Percentiles rank a stretch among this genome's conserved stretches.
phyloP scores from a whole-genome alignment of 1,140 invertebrate species.

The Pseudachorutes palmiensis region DNA sequence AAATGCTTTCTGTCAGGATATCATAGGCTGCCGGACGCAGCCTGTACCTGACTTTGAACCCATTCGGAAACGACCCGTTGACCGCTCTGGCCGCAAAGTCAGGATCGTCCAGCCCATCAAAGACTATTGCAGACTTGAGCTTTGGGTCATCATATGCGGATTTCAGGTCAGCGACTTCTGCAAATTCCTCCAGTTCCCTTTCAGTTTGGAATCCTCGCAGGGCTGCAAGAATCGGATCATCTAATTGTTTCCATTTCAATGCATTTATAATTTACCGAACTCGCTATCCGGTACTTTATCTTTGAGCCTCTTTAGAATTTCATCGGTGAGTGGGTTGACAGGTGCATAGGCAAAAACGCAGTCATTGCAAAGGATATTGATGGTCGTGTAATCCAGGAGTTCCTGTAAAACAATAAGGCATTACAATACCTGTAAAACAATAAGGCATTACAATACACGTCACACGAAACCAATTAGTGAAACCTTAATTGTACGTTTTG shows the following conservation, averaged over 20 bases:
- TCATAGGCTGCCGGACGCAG: slow-evolving; percentile 22
- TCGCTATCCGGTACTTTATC: not conserved
- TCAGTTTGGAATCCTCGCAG: slow-evolving; percentile 23
- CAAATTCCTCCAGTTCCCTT: slow-evolving; percentile 25
- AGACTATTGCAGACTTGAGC: slow-evolving; percentile 29
- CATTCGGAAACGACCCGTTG: slow-evolving; percentile 1
- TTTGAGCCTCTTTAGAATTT: slow-evolving; percentile 11
- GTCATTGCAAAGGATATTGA: slow-evolving; percentile 15
- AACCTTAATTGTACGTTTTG: too few species aligned
- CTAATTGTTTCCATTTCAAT: not conserved
- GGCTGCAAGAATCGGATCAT: slow-evolving; percentile 15
- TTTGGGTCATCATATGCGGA: slow-evolving; percentile 1
- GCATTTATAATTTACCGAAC: not conserved
- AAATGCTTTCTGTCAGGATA: slow-evolving; percentile 53
- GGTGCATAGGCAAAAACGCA: slow-evolving; percentile 4
- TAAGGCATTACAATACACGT: not conserved
- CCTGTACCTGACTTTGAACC: slow-evolving; percentile 25
- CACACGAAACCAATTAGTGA: not conserved
- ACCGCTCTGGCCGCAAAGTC: not conserved
- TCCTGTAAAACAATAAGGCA: slow-evolving; percentile 16
- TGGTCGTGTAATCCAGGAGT: not conserved
- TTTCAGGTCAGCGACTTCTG: slow-evolving; percentile 14
- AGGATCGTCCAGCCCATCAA: slow-evolving; percentile 20
- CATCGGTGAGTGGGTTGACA: not conserved
- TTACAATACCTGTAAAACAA: too few species aligned